Evolutionary conservation across 2,113 vertebrate species (phyloP), one percentile per base, ranked within the genome.

Genomic region (Alexandromys fortis): DNA sequence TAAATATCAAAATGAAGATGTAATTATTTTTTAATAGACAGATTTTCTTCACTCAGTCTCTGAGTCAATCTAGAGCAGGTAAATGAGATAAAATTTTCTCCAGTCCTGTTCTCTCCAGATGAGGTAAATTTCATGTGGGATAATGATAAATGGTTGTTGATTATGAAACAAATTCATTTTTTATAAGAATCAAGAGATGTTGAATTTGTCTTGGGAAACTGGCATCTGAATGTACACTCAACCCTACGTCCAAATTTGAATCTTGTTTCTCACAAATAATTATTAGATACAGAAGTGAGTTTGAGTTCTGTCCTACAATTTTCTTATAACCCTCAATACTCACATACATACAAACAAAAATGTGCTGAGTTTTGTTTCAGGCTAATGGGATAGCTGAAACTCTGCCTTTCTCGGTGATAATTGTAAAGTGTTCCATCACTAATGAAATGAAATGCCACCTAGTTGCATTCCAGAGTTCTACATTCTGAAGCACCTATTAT

Each of bases 401-500:
- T 21, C 0, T 4, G 78, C 61, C 21, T 70, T 86, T 79, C 47
- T 92, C 11, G 35, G 12, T 86, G 47, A 82, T 85, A 68, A 94
- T 91, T 95, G 61, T 96, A 58, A 92, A 88, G 35, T 83, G 8
- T 76, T 92, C 70, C 33, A 45, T 89, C 89, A 30, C 58, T 88
- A 94, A 95, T 89, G 38, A 79, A 93, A 70, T 47, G 0, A 3
- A 95, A 79, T 75, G 42, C 5, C 24, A 95, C 6, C n/a, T 89
- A 47, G 14, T 86, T 96, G 55, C 35, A n/a, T 94, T 88, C 75
- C 49, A 90, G 94, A 92, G 89, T 5, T 3, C 58, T 79, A 88
- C 78, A 96, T 96, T 75, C 77, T 70, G 63, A 61, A 96, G 10
- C 76, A 72, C 30, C 68, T 42, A 92, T 67, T 92, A 96, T 52